Percentiles rank a stretch among this genome's conserved stretches.
Conservation (phyloP, 2,888 invertebrate genomes). For the Norana najaformis region DNA sequence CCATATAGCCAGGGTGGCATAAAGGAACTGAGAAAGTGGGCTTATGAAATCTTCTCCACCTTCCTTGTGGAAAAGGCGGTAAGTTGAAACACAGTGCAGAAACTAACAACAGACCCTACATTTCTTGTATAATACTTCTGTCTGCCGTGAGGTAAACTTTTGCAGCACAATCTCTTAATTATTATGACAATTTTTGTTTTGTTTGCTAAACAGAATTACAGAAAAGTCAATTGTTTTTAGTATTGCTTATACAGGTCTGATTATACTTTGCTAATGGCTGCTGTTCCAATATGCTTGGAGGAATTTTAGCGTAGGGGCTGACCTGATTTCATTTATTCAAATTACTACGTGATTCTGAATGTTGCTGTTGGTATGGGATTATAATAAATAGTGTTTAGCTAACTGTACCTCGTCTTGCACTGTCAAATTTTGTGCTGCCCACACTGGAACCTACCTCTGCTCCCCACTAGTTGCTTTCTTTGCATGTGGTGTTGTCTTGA, state of each 20-base stretch:
- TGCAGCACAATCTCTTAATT: too few species aligned
- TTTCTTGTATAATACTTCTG: conserved; percentile 18
- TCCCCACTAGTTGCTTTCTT: too few species aligned
- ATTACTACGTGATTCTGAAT: background rate
- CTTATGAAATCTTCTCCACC: conserved; percentile 96
- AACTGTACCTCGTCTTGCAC: background rate
- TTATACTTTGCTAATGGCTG: background rate
- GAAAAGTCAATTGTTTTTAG: background rate
- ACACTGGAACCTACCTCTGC: background rate
- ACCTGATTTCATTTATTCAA: background rate
- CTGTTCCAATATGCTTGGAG: background rate
- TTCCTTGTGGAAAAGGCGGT: conserved; percentile 67
- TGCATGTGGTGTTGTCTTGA: background rate
- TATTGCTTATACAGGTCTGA: background rate
- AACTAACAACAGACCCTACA: background rate
- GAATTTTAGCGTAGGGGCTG: too few species aligned
- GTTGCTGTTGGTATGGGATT: background rate
- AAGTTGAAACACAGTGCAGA: conserved; percentile 44
- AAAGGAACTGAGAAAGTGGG: conserved; percentile 93
- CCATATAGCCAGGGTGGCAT: conserved; percentile 73
- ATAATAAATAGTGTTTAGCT: background rate
- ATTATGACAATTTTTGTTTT: background rate
- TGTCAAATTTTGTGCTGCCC: background rate
- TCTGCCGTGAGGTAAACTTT: background rate
- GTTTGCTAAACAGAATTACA: background rate